Percentiles rank a stretch among this genome's conserved stretches.
phyloP scores from a whole-genome alignment of 1,140 invertebrate genomes.

The Akabosia matsudoensis region DNA sequence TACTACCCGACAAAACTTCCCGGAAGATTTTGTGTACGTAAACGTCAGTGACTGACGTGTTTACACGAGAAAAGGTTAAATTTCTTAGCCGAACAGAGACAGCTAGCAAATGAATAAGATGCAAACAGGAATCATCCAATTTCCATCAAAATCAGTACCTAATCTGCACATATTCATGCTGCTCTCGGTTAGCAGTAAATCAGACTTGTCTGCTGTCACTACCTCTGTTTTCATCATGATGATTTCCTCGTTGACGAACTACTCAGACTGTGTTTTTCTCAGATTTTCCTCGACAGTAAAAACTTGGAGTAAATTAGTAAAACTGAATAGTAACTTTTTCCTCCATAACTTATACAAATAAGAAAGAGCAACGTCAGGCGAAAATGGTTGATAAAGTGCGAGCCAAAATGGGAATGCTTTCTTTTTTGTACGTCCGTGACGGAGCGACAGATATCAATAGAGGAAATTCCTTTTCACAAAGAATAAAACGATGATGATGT shows the following conservation, averaged over 20 bases:
- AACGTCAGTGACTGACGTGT: neutral
- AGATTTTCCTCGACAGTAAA: neutral
- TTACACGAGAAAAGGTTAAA: neutral
- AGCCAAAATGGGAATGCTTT: neutral
- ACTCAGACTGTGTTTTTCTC: no score
- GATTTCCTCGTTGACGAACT: no score
- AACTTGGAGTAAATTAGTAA: conserved; percentile 19
- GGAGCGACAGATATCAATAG: neutral
- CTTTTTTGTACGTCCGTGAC: neutral
- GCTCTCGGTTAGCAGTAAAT: no score
- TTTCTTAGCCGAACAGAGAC: neutral
- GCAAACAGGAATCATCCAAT: conserved; percentile 15
- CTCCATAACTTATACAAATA: neutral
- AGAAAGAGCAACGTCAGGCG: neutral
- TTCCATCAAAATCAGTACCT: conserved; percentile 16
- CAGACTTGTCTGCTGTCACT: no score
- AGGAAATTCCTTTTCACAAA: neutral
- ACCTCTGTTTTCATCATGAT: no score
- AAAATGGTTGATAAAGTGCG: neutral
- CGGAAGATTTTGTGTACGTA: neutral
- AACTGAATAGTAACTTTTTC: neutral
- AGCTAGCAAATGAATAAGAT: conserved; percentile 17
- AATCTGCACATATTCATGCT: no score
- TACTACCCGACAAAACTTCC: neutral
- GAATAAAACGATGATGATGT: neutral